Evolutionary conservation across 2,888 invertebrate species (phyloP).

Genomic region (Ethmia dodecea): DNA sequence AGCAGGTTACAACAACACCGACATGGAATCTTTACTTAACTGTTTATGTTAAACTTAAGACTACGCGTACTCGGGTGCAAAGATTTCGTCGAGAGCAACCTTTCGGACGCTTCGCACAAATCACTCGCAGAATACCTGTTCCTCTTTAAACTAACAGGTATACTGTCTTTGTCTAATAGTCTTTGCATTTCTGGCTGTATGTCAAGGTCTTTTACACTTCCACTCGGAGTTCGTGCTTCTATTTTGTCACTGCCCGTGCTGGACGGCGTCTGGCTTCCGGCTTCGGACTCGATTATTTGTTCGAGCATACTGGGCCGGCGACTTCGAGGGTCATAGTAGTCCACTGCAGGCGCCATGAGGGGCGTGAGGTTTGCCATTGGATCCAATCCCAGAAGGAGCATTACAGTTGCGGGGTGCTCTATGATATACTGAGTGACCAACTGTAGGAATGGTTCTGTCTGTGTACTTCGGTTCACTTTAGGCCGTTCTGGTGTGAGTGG

Average conservation of each 20-base stretch:
- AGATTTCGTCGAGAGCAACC: constrained; percentile 73
- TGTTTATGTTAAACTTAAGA: constrained; percentile 75
- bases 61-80: constrained; percentile 81
- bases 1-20: constrained; percentile 47
- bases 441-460: constrained; percentile 80
- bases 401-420: constrained; percentile 84
- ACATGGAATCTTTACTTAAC: constrained; percentile 55
- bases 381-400: constrained; percentile 85
- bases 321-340: constrained; percentile 63
- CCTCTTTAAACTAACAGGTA: constrained; percentile 47
- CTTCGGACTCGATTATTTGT: constrained; percentile 64
- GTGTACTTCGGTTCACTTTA: constrained; percentile 68
- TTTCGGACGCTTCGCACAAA: constrained; percentile 76
- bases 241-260: constrained; percentile 58
- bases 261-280: constrained; percentile 64
- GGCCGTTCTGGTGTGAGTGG: constrained; percentile 58
- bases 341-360: constrained; percentile 57
- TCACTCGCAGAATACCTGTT: constrained; percentile 85
- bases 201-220: constrained; percentile 50
- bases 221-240: constrained; percentile 48
- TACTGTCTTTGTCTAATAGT: constrained; percentile 49
- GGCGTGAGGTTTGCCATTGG: constrained; percentile 69
- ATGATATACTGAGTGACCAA: constrained; percentile 81
- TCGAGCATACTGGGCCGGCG: constrained; percentile 62
- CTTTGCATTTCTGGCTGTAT: constrained; percentile 50